A percentile compares a stretch with the other conserved stretches of the same genome.
Evolutionary conservation across 2,797 vertebrate species (phyloP).

Genomic region (Etheostoma perlongum): DNA sequence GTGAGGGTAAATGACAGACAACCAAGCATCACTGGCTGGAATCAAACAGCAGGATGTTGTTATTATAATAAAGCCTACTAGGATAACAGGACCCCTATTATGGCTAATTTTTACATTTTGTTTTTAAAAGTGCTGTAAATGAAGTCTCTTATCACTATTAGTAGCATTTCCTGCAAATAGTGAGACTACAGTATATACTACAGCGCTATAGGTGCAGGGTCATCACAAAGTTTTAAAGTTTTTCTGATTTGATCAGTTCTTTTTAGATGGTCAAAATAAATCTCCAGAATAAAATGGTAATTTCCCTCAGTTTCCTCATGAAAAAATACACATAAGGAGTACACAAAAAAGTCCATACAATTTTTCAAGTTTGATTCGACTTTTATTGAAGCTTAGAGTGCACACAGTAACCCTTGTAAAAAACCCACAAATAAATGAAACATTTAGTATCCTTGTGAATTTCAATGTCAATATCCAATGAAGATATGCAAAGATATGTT

Average conservation of each 20-base stretch:
- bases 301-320: background rate
- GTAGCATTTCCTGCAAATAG: background rate
- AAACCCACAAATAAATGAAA: constrained; percentile 41
- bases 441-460: constrained; percentile 32
- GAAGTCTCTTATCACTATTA: background rate
- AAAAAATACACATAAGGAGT: background rate
- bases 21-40: too few species aligned
- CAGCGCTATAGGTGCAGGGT: background rate
- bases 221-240: background rate
- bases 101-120: background rate
- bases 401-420: constrained; percentile 38
- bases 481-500: constrained; percentile 13
- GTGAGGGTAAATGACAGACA: too few species aligned
- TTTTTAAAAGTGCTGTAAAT: background rate
- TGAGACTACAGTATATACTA: background rate
- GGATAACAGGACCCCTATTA: background rate
- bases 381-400: constrained; percentile 70
- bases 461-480: constrained; percentile 34
- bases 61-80: background rate
- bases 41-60: too few species aligned
- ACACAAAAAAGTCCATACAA: background rate
- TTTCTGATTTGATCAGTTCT: background rate
- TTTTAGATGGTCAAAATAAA: background rate
- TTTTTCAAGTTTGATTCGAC: constrained; percentile 32
- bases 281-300: background rate